A percentile compares a stretch with the other conserved stretches of the same genome.
phyloP scores from a whole-genome alignment of 2,888 invertebrate genomes.

The Sipha maydis region DNA sequence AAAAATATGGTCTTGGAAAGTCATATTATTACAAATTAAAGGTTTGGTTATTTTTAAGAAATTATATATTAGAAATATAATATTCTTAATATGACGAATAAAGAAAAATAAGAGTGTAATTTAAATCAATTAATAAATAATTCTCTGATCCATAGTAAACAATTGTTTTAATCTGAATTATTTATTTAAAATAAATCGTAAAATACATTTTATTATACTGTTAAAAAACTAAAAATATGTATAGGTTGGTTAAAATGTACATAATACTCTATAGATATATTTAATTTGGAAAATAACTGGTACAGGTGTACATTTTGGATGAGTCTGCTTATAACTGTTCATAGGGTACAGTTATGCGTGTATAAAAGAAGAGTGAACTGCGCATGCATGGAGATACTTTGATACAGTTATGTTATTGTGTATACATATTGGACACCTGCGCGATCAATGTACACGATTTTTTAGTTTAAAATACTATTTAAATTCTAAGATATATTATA shows the following conservation, averaged over 20 bases:
- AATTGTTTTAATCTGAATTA: neutral
- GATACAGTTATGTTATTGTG: conserved; percentile 52
- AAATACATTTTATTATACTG: too few species aligned
- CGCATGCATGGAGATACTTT: neutral
- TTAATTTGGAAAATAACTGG: conserved; percentile 19
- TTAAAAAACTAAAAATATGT: too few species aligned
- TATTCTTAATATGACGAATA: too few species aligned
- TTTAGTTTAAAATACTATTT: neutral
- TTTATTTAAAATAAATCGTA: too few species aligned
- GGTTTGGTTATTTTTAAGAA: too few species aligned
- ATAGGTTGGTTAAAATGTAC: neutral
- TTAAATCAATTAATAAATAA: neutral
- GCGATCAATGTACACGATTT: neutral
- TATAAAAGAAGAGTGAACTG: conserved; percentile 16
- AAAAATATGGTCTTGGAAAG: too few species aligned
- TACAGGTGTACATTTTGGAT: conserved; percentile 24
- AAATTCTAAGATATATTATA: too few species aligned
- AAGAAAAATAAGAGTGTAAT: neutral
- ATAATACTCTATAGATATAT: neutral
- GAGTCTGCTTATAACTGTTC: conserved; percentile 35
- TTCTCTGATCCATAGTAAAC: neutral
- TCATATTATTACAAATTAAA: too few species aligned
- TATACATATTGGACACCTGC: conserved; percentile 16
- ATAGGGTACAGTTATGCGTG: conserved; percentile 41
- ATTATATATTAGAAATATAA: too few species aligned